Evolutionary conservation across 2,113 vertebrate genomes (phyloP).

Genomic region (Uropsilus gracilis): DNA sequence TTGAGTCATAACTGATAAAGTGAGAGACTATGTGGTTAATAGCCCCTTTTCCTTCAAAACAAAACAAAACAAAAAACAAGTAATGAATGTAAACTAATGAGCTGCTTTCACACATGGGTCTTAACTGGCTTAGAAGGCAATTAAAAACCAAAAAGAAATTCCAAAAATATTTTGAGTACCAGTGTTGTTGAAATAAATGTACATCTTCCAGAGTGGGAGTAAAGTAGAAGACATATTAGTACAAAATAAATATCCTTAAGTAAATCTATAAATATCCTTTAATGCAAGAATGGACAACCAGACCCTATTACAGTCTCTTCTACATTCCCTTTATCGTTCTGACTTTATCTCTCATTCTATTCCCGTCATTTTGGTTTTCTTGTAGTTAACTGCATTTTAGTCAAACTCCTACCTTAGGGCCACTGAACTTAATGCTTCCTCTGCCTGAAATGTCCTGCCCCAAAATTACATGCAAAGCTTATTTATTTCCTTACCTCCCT

Average conservation of each 20-base stretch:
- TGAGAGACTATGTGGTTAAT: not conserved
- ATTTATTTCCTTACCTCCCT: not conserved
- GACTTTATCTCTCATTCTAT: not conserved
- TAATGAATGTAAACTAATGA: slow-evolving; percentile 52
- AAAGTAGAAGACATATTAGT: not conserved
- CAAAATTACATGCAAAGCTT: not conserved
- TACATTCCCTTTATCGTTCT: not conserved
- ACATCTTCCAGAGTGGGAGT: not conserved
- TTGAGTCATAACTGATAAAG: slow-evolving; percentile 56
- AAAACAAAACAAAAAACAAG: slow-evolving; percentile 60
- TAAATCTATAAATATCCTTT: not conserved
- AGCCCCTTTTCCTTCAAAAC: not conserved
- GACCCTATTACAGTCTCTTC: not conserved
- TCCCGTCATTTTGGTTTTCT: not conserved
- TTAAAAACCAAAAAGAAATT: not conserved
- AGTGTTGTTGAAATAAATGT: slow-evolving; percentile 20
- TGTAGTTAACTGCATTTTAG: not conserved
- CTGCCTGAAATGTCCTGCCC: not conserved
- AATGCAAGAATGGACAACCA: slow-evolving; percentile 32
- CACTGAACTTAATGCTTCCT: not conserved
- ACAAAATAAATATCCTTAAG: slow-evolving; percentile 39
- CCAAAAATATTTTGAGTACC: slow-evolving; percentile 59
- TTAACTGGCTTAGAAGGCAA: slow-evolving; percentile 26
- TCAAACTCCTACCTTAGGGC: not conserved
- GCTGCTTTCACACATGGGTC: slow-evolving; percentile 31